A percentile compares a stretch with the other conserved stretches of the same genome.
phyloP scores from a whole-genome alignment of 2,797 vertebrate species.

The Macropus fuliginosus region DNA sequence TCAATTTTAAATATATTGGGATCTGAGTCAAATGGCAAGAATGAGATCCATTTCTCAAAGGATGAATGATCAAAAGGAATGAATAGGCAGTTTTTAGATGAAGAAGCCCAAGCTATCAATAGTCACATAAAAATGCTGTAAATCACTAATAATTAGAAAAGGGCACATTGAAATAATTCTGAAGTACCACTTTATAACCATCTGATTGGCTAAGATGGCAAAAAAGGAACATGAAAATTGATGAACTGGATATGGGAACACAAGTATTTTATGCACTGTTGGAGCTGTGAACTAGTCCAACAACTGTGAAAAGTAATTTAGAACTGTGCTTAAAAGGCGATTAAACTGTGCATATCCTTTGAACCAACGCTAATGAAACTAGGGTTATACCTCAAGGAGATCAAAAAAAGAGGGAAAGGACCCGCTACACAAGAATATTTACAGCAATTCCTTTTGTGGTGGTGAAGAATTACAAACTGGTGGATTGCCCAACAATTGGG shows the following conservation, averaged over 20 bases:
- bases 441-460: background rate
- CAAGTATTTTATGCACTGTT: background rate
- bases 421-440: background rate
- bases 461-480: background rate
- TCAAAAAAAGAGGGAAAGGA: background rate
- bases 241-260: background rate
- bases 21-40: background rate
- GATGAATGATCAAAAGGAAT: background rate
- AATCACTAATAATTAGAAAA: background rate
- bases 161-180: background rate
- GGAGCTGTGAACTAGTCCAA: background rate
- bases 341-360: background rate
- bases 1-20: background rate
- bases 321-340: background rate
- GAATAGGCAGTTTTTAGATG: background rate
- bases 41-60: background rate
- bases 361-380: background rate
- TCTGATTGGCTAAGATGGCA: background rate
- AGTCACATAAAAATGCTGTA: background rate
- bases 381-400: background rate
- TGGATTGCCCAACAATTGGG: background rate
- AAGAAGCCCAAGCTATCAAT: background rate
- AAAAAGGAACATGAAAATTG: background rate
- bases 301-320: background rate
- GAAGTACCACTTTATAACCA: background rate